Evolutionary conservation across 2,113 vertebrate genomes (phyloP).

Genomic region (Alexandromys fortis): DNA sequence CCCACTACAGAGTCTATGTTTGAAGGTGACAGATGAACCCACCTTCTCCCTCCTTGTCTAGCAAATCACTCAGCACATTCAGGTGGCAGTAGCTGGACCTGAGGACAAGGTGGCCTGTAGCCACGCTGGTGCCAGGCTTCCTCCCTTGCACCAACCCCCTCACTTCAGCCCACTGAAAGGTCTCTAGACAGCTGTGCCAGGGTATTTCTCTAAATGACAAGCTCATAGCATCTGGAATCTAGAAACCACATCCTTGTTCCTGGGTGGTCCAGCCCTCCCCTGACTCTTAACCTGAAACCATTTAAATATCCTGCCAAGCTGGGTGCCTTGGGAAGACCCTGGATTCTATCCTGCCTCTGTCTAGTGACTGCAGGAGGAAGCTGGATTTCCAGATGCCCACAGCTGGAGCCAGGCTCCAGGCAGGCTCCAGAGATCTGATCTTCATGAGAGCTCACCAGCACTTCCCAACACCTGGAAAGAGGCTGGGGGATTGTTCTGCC

Average conservation of each 20-base stretch:
- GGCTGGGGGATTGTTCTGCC: not conserved
- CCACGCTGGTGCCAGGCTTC: not conserved
- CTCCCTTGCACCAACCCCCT: not conserved
- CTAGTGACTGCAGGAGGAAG: constrained; percentile 36
- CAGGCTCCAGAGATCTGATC: not conserved
- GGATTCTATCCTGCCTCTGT: not conserved
- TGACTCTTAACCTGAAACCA: not conserved
- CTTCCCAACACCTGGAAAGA: constrained; percentile 41
- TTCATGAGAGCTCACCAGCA: not conserved
- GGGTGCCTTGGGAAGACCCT: constrained; percentile 52
- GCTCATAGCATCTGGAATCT: not conserved
- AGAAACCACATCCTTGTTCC: constrained; percentile 11
- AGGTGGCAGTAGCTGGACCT: not conserved
- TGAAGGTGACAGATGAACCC: not conserved
- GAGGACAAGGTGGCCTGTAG: not conserved
- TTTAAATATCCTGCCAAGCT: constrained; percentile 39
- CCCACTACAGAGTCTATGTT: too few species aligned
- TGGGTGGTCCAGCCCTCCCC: constrained; percentile 19
- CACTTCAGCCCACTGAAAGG: not conserved
- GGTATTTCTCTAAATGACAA: not conserved
- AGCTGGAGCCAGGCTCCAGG: constrained; percentile 50
- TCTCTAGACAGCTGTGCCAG: not conserved
- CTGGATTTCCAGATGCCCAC: constrained; percentile 67
- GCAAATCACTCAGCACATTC: not conserved
- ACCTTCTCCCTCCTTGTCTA: not conserved